phyloP scores from a whole-genome alignment of 1,140 invertebrate genomes.

The Halictus rubicundus region DNA sequence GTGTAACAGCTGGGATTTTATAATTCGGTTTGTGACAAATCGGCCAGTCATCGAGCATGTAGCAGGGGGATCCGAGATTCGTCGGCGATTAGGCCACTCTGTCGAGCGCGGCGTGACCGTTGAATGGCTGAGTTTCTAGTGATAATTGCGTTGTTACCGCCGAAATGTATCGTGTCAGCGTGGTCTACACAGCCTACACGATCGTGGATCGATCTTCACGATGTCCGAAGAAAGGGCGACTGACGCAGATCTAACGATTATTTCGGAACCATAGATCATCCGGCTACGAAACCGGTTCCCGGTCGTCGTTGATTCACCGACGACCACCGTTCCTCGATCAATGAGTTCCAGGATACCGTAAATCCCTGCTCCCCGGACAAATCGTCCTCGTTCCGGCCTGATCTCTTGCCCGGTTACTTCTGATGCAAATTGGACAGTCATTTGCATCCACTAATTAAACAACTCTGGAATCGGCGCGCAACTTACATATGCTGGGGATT shows the following conservation, averaged over 20 bases:
- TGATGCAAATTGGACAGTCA: not conserved
- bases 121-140: not conserved
- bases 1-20: not conserved
- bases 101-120: constrained; percentile 15
- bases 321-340: constrained; percentile 26
- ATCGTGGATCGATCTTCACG: not conserved
- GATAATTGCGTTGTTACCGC: constrained; percentile 46
- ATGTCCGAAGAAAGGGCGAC: not conserved
- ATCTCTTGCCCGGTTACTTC: not conserved
- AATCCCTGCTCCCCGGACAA: constrained; percentile 8
- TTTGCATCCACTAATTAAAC: not conserved
- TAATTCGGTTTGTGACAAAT: not conserved
- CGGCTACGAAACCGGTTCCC: constrained; percentile 50
- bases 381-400: not conserved
- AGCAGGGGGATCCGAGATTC: not conserved
- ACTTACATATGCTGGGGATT: no score
- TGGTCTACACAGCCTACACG: not conserved
- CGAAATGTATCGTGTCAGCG: constrained; percentile 44
- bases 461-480: no score
- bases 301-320: constrained; percentile 24
- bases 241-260: constrained; percentile 42
- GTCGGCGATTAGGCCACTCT: not conserved
- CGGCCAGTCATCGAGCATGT: not conserved
- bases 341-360: constrained; percentile 33
- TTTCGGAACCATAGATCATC: constrained; percentile 57